Percentiles rank a stretch among this genome's conserved stretches.
phyloP scores from a whole-genome alignment of 2,113 vertebrate genomes.

The Lasiurus cinereus region DNA sequence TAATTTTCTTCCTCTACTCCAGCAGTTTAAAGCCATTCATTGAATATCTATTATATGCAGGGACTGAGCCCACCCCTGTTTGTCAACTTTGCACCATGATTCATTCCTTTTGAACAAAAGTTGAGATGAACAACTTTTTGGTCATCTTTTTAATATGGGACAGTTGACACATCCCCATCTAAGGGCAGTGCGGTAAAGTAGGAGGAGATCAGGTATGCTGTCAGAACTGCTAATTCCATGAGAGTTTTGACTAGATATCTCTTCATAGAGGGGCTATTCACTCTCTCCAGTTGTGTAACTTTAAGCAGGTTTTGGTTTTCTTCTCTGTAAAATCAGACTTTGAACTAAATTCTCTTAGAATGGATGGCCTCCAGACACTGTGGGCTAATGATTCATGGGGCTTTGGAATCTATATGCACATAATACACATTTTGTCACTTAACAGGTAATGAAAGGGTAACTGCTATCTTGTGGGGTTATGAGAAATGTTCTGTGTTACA shows the following conservation, averaged over 20 bases:
- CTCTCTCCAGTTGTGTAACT: neutral
- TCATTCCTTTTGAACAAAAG: neutral
- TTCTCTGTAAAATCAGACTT: neutral
- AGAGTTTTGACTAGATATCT: neutral
- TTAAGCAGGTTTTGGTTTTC: neutral
- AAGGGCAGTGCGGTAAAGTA: neutral
- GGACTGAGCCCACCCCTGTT: neutral
- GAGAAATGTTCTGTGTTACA: slow-evolving; percentile 28
- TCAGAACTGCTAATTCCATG: neutral
- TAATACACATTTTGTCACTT: neutral
- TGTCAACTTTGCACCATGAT: neutral
- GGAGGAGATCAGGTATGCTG: neutral
- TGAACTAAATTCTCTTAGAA: slow-evolving; percentile 5
- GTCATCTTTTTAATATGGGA: neutral
- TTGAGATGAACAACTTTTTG: neutral
- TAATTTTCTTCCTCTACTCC: neutral
- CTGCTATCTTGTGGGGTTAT: neutral
- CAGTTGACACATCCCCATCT: neutral
- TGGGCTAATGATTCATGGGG: neutral
- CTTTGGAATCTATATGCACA: neutral
- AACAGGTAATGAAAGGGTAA: neutral
- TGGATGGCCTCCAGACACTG: neutral
- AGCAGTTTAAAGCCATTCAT: neutral
- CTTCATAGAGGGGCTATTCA: neutral
- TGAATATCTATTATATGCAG: neutral